Conservation (phyloP, 2,888 invertebrate species). For the Lycophotia porphyrea region DNA sequence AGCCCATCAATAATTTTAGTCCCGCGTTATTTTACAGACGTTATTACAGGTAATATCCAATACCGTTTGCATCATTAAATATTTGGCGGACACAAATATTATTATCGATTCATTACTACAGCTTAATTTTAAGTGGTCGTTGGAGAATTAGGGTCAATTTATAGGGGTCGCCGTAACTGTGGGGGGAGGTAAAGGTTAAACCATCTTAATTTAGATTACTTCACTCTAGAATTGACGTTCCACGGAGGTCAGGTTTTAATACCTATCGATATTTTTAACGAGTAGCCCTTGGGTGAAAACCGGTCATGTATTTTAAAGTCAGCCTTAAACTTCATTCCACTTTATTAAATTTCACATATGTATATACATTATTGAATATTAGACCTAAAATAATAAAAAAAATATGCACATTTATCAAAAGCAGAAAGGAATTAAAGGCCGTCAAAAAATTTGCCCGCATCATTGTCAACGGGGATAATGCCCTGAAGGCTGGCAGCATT, state of each 20-base stretch:
- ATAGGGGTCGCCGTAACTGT: slow-evolving; percentile 74
- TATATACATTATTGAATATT: too few relatives aligned
- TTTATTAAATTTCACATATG: too few relatives aligned
- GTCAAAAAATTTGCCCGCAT: too few relatives aligned
- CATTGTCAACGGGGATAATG: too few relatives aligned
- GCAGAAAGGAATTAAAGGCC: too few relatives aligned
- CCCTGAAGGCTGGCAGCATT: too few relatives aligned
- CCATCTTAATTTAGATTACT: slow-evolving; percentile 71
- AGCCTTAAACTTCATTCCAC: neutral
- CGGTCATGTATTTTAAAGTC: slow-evolving; percentile 8
- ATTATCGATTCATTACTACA: slow-evolving; percentile 68
- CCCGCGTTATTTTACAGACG: slow-evolving; percentile 27
- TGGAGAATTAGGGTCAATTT: slow-evolving; percentile 79
- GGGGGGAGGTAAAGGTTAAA: slow-evolving; percentile 77
- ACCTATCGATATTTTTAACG: slow-evolving; percentile 24
- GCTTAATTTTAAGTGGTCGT: slow-evolving; percentile 69
- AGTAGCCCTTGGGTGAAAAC: neutral
- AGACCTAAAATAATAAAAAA: too few relatives aligned
- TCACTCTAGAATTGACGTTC: slow-evolving; percentile 39
- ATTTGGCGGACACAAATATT: slow-evolving; percentile 38
- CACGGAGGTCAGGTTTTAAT: slow-evolving; percentile 16
- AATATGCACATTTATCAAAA: too few relatives aligned
- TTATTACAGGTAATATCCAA: slow-evolving; percentile 38
- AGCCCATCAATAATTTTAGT: slow-evolving; percentile 34
- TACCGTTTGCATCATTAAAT: slow-evolving; percentile 40